Evolutionary conservation across 2,888 invertebrate species (phyloP).

Genomic region (Aporophyla lueneburgensis): DNA sequence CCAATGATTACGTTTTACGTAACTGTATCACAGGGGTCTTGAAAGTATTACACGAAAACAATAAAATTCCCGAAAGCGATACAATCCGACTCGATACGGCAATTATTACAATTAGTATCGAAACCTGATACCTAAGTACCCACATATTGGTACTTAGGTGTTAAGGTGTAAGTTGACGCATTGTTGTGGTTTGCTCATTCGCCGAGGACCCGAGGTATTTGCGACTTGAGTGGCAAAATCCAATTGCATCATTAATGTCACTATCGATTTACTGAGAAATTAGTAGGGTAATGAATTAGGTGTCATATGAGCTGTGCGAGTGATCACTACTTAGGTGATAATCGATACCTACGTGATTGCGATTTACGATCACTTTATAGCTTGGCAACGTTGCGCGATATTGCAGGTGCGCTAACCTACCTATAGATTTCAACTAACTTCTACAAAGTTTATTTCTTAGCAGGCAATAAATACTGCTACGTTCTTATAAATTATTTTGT

Average conservation of each 20-base stretch:
- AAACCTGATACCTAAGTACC: constrained; percentile 14
- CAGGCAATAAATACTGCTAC: background rate
- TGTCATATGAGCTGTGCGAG: constrained; percentile 5
- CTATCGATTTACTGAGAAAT: constrained; percentile 36
- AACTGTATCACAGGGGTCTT: constrained; percentile 4
- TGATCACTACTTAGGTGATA: background rate
- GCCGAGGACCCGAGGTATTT: constrained; percentile 10
- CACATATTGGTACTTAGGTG: background rate
- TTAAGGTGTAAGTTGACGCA: constrained; percentile 41
- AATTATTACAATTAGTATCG: constrained; percentile 15
- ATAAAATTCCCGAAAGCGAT: constrained; percentile 34
- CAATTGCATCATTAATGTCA: constrained; percentile 4
- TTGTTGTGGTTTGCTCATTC: constrained; percentile 24
- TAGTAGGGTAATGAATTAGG: constrained; percentile 20
- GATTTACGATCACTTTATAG: background rate
- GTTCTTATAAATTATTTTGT: background rate
- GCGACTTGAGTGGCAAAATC: constrained; percentile 11
- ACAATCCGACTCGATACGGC: background rate
- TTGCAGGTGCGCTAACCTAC: background rate
- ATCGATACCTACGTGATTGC: background rate
- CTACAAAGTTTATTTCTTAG: background rate
- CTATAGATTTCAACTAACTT: background rate
- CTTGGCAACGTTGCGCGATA: background rate
- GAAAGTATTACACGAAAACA: constrained; percentile 15
- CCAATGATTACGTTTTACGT: background rate